These are phyloP conservation scores for Acrobeloides nanus DNA, from an alignment of 2,888 invertebrate genomes.

Conservation along the genomic window DNA sequence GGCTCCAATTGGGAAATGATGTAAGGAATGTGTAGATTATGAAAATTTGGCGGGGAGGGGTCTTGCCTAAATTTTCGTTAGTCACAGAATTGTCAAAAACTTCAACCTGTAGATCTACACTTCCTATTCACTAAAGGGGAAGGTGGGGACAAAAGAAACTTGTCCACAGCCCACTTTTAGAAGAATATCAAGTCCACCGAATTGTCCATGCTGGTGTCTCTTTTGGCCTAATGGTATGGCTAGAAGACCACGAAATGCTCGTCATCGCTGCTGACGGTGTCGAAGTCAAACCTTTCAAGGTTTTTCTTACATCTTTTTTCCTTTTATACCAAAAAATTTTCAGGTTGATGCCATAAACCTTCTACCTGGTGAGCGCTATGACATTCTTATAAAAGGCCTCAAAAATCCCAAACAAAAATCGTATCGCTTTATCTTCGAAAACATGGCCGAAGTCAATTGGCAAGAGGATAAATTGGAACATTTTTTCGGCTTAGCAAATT, in stretches of 20 bases:
- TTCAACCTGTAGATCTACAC: no score
- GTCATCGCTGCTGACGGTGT: conserved; percentile 46
- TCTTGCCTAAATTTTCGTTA: no score
- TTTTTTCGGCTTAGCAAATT: conserved; percentile 38
- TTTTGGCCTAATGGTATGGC: conserved; percentile 39
- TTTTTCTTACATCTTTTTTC: conserved; percentile 8
- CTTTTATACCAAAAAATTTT: conserved; percentile 4
- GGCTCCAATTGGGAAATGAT: no score
- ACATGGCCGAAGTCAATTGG: no score
- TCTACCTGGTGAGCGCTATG: conserved; percentile 50
- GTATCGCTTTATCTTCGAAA: conserved; percentile 32
- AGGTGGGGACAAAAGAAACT: no score
- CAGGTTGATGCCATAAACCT: conserved; percentile 36
- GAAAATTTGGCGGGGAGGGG: no score
- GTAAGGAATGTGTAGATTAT: no score
- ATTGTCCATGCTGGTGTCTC: conserved; percentile 47
- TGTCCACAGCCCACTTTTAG: no score
- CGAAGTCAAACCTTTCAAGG: conserved; percentile 33
- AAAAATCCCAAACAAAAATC: conserved; percentile 12
- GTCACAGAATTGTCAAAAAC: no score
- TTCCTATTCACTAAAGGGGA: no score
- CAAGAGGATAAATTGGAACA: conserved; percentile 26
- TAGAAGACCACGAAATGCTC: conserved; percentile 39
- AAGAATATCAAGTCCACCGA: conserved; percentile 14
- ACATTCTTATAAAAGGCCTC: conserved; percentile 35